These are phyloP conservation scores for Peromyscus maniculatus DNA, from an alignment of 2,113 vertebrate species.

Conservation along the genomic window DNA sequence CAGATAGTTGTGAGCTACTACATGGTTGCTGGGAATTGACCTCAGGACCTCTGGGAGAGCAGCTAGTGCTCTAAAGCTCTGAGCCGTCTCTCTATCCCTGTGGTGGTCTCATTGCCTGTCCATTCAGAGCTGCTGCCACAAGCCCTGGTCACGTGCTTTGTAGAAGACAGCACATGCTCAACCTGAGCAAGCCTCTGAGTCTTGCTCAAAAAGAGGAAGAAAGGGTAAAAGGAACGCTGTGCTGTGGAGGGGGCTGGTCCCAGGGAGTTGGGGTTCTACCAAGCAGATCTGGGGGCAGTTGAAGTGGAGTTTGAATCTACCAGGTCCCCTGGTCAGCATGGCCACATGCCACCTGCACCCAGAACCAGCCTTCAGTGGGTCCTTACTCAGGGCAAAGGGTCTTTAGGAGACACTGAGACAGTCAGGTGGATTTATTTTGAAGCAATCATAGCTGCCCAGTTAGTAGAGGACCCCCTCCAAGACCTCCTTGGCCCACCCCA, in stretches of 20 bases:
- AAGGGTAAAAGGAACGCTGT: not conserved
- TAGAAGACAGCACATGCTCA: rapidly evolving
- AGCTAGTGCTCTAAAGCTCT: too few species aligned
- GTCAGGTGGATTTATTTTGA: not conserved
- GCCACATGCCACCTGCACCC: not conserved
- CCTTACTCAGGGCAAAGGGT: not conserved
- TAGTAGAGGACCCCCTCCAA: not conserved
- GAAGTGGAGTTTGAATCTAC: not conserved
- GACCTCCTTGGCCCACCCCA: not conserved
- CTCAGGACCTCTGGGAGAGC: too few species aligned
- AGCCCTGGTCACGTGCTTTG: too few species aligned
- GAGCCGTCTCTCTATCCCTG: too few species aligned
- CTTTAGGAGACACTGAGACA: not conserved
- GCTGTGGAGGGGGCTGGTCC: rapidly evolving
- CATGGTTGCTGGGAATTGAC: too few species aligned
- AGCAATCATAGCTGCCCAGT: not conserved
- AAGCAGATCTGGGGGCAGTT: not conserved
- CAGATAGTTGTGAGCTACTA: too few species aligned
- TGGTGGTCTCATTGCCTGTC: not conserved
- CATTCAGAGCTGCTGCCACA: rapidly evolving
- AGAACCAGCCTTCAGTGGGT: too few species aligned
- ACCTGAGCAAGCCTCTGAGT: not conserved
- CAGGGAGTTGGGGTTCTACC: not conserved
- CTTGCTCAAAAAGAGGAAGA: not conserved
- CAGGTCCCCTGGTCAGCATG: not conserved